A percentile compares a stretch with the other conserved stretches of the same genome.
Conservation (phyloP, 2,888 invertebrate species). For the Tetramorium bicarinatum region DNA sequence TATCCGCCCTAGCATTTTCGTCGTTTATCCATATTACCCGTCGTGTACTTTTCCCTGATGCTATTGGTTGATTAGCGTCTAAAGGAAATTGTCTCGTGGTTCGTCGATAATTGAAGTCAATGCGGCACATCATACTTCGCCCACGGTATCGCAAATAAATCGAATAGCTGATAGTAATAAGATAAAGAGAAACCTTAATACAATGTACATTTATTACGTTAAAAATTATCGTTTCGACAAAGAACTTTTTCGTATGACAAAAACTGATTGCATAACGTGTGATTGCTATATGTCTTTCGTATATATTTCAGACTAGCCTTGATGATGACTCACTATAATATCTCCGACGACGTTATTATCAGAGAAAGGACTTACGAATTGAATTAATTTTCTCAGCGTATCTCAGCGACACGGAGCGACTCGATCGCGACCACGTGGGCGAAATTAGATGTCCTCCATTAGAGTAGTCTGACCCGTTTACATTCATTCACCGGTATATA, state of each 20-base stretch:
- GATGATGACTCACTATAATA: conserved; percentile 40
- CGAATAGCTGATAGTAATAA: neutral
- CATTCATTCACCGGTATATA: conserved; percentile 62
- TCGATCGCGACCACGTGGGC: conserved; percentile 29
- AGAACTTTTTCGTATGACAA: neutral
- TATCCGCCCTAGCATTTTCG: conserved; percentile 51
- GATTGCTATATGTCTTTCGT: neutral
- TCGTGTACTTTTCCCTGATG: conserved; percentile 53
- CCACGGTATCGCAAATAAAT: conserved; percentile 2
- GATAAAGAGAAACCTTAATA: neutral
- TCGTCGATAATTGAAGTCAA: conserved; percentile 21
- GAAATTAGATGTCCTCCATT: conserved; percentile 70
- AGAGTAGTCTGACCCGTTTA: conserved; percentile 66
- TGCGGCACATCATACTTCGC: neutral
- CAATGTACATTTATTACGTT: neutral
- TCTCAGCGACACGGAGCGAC: conserved; percentile 1
- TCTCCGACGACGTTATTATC: conserved; percentile 10
- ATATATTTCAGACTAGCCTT: conserved; percentile 39
- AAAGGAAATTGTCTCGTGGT: conserved; percentile 47
- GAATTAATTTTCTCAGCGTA: conserved; percentile 63
- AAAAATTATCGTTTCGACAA: neutral
- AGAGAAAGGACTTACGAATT: neutral
- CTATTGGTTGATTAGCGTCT: conserved; percentile 60
- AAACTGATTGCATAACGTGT: neutral
- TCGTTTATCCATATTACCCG: conserved; percentile 58